Percentiles rank a stretch among this genome's conserved stretches.
phyloP scores from a whole-genome alignment of 1,140 invertebrate species.

The Drosophila repletoides region DNA sequence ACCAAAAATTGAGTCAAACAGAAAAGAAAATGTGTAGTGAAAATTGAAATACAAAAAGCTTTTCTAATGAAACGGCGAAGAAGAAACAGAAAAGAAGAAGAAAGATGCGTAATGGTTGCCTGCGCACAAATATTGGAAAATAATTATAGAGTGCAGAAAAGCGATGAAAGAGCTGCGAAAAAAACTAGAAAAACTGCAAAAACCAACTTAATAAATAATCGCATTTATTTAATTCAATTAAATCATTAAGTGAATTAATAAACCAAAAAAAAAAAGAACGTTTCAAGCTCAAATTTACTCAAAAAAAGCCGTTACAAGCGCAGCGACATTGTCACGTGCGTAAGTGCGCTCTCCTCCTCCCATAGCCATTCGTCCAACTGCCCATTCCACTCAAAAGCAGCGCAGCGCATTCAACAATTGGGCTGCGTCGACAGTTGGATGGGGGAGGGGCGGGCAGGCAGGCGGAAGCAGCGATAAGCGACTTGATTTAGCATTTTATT shows the following conservation, averaged over 20 bases:
- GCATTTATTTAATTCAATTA: no score
- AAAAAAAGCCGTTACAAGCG: not conserved
- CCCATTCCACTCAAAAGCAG: slow-evolving; percentile 17
- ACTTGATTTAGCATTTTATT: slow-evolving; percentile 36
- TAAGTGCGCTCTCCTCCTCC: no score
- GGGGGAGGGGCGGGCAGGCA: not conserved
- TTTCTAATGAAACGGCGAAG: slow-evolving; percentile 21
- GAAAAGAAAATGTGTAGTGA: not conserved
- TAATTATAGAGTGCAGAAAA: slow-evolving; percentile 49
- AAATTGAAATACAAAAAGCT: no score
- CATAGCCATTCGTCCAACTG: not conserved
- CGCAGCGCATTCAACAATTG: slow-evolving; percentile 72
- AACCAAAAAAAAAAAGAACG: not conserved
- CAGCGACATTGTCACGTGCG: slow-evolving; percentile 30
- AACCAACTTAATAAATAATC: not conserved
- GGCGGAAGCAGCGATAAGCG: slow-evolving; percentile 4
- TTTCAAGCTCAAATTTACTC: slow-evolving; percentile 10
- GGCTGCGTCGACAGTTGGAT: slow-evolving; percentile 8
- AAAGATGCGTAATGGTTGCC: slow-evolving; percentile 72
- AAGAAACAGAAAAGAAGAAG: slow-evolving; percentile 50
- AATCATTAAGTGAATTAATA: not conserved
- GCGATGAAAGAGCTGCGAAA: slow-evolving; percentile 4
- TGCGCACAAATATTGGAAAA: slow-evolving; percentile 78
- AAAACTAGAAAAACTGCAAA: not conserved
- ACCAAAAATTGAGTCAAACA: not conserved